Percentiles rank a stretch among this genome's conserved stretches.
Evolutionary conservation across 2,113 vertebrate genomes (phyloP).

Genomic region (Ctenodactylus gundi): DNA sequence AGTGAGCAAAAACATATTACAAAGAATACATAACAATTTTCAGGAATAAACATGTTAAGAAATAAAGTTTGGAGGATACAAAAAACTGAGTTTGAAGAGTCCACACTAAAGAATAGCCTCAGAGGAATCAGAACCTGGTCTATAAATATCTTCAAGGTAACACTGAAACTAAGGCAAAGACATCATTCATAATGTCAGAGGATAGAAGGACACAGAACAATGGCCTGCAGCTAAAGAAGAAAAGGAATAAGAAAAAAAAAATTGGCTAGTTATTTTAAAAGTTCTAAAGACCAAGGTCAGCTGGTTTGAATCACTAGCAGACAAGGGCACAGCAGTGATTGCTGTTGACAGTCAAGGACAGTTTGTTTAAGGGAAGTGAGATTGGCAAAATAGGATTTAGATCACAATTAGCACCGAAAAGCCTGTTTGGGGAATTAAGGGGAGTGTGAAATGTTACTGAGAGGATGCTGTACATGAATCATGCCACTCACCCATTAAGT

Average conservation of each 20-base stretch:
- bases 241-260: slow-evolving; percentile 54
- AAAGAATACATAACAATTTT: not conserved
- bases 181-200: slow-evolving; percentile 75
- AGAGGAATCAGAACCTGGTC: slow-evolving; percentile 27
- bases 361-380: slow-evolving; percentile 48
- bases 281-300: slow-evolving; percentile 74
- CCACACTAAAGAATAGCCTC: slow-evolving; percentile 56
- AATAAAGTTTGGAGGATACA: slow-evolving; percentile 33
- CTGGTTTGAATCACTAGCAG: slow-evolving; percentile 54
- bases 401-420: not conserved
- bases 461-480: not conserved
- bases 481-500: too few relatives aligned
- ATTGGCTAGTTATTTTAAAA: slow-evolving; percentile 73
- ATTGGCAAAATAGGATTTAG: not conserved
- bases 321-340: slow-evolving; percentile 21
- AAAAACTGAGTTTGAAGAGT: slow-evolving; percentile 45
- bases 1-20: not conserved
- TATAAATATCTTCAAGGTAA: slow-evolving; percentile 78
- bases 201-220: slow-evolving; percentile 61
- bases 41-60: slow-evolving; percentile 51
- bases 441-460: not conserved
- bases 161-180: slow-evolving; percentile 66
- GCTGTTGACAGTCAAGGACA: slow-evolving; percentile 1
- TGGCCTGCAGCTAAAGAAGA: slow-evolving; percentile 69
- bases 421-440: not conserved